Evolutionary conservation across 1,140 invertebrate species (phyloP), one percentile per base, ranked within the genome.

Genomic region (Zaprionus camerounensis): DNA sequence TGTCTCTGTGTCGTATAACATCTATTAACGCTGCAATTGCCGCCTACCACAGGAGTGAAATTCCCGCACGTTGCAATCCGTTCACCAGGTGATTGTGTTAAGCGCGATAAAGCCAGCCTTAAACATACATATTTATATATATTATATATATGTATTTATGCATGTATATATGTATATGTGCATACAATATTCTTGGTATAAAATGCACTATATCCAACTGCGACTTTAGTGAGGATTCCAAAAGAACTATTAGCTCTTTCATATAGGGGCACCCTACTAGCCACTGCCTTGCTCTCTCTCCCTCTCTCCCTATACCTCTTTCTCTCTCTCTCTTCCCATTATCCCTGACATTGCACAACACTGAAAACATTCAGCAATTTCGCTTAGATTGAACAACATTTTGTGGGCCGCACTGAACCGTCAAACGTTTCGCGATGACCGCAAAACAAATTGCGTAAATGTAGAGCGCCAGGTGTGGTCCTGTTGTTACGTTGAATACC

Each of bases 1-100:
- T 41, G 17, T 51, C 20, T 13, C 6, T 51, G 46, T 51, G 17
- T 56, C 75, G 59, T 76, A 66, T 68, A 71, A 74, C 79, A 67
- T 69, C 63, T 76, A 86, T 86, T 82, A 86, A 80, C 82, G 71
- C 56, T 67, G 62, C 72, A 75, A 74, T 77, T 77, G 75, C 64
- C 57, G 75, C 31, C 63, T 51, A 73, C 75, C 70, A 11, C 64
- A 71, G 61, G 49, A 73, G 31, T n/a, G n/a, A 46, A 46, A 46
- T 46, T 46, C 28, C 46, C 62, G 11, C 51, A 24, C n/a, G 41
- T 9, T 46, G 41, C n/a, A 17, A 17, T 22, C 44, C 53, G 11
- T 34, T 15, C 20, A 20, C 5, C 6, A 20, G 38, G 7, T 68
- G 61, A 41, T 62, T 63, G 79, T 70, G 24, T 38, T 49, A 46